A percentile compares a stretch with the other conserved stretches of the same genome.
These are phyloP conservation scores for Scrobipalpa atriplicella DNA, from an alignment of 2,888 invertebrate species.

Conservation along the genomic window DNA sequence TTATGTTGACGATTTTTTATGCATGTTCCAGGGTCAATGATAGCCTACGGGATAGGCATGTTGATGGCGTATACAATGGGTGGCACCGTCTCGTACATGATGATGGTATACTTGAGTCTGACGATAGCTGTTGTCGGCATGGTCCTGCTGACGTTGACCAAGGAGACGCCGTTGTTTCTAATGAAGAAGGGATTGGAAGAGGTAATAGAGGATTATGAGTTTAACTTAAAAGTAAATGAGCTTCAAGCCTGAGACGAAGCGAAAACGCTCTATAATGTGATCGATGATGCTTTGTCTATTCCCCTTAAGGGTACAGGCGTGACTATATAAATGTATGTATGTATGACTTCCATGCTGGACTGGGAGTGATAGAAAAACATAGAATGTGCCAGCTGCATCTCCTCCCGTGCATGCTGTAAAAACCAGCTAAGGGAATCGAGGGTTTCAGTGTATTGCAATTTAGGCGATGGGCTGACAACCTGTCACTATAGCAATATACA, in stretches of 20 bases:
- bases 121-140: conserved; percentile 46
- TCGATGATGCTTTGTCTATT: not conserved
- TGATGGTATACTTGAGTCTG: conserved; percentile 55
- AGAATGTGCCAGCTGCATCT: too few relatives aligned
- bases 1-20: too few relatives aligned
- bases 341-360: too few relatives aligned
- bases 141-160: conserved; percentile 45
- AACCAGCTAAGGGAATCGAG: too few relatives aligned
- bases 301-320: too few relatives aligned
- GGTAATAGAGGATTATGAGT: conserved; percentile 40
- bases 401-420: too few relatives aligned
- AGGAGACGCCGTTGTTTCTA: conserved; percentile 62
- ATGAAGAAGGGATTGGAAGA: conserved; percentile 58
- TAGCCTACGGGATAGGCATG: conserved; percentile 59
- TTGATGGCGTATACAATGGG: conserved; percentile 63
- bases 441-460: too few relatives aligned
- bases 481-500: too few relatives aligned
- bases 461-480: too few relatives aligned
- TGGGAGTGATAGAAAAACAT: too few relatives aligned
- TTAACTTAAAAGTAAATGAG: not conserved
- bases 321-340: too few relatives aligned
- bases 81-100: conserved; percentile 53
- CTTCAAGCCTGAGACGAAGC: too few relatives aligned
- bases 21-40: conserved; percentile 40
- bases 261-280: not conserved